Evolutionary conservation across 2,797 vertebrate genomes (phyloP), one percentile per base, ranked within the genome.

Genomic region (Crypturellus tataupa): DNA sequence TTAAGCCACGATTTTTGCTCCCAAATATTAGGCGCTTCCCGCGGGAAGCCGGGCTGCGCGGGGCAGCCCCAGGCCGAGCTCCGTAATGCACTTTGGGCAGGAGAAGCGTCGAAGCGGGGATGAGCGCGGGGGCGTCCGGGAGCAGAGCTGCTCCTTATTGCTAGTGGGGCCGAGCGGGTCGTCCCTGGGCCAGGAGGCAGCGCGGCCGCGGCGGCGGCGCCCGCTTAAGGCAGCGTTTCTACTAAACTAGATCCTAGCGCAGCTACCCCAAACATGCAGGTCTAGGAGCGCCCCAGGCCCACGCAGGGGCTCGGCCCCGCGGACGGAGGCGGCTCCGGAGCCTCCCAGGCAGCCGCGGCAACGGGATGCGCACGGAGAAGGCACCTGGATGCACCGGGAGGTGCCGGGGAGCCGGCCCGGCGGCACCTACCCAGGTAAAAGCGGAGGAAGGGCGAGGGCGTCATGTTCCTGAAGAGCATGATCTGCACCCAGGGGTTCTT

Each of bases 401-500:
- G 51, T 71, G 65, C 85, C 70, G 8, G 72, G n/a, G 39, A 87
- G 76, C 47, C 1, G 0, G 68, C 56, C 55, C 46, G 92, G 62
- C 56, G 47, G 84, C 85, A 58, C 98, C 44, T 91, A 99, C 99
- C 99, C 40, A 99, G 97, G 95, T 99, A 99, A 97, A 99, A 99
- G 6, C 98, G 98, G 9, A 99, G 80, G 93, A 99, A 99, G 0
- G 99, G 98, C 0, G 99, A 98, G 0, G 99, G 99, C 0, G 99
- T 99, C 98, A 99, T 98, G 96, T 99, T 99, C 97, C 98, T 99
- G 93, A 99, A 99, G 97, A 99, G 98, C 98, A 99, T 97, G 73
- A 99, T 98, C 98, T 99, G 99, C 39, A 99, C 97, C 99, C 99
- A 99, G 0, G 98, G 99, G 81, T 99, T 99, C 97, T 98, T 99